Conservation (phyloP, 2,797 vertebrate species). For the Bryconaethiops microstoma region DNA sequence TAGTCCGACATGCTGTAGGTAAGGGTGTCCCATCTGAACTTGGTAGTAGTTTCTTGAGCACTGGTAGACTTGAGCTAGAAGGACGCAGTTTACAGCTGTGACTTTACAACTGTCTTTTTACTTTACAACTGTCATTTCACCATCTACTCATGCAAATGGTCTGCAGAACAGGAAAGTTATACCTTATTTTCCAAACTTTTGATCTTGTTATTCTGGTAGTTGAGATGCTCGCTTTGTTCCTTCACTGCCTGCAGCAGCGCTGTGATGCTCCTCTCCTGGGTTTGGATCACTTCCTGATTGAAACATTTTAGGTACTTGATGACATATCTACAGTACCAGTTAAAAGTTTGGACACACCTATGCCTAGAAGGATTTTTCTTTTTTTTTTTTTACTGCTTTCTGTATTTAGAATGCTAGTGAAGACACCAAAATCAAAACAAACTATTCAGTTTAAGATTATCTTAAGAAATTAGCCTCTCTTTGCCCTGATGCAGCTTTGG, state of each 20-base stretch:
- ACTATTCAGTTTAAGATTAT: too few relatives aligned
- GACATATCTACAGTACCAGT: neutral
- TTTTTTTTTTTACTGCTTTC: too few relatives aligned
- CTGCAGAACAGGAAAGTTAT: neutral
- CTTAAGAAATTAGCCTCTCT: too few relatives aligned
- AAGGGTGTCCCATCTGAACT: slow-evolving; percentile 60
- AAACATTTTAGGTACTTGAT: neutral
- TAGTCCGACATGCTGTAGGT: slow-evolving; percentile 67
- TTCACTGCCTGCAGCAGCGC: slow-evolving; percentile 83
- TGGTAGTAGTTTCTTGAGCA: slow-evolving; percentile 75
- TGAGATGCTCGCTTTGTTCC: slow-evolving; percentile 84
- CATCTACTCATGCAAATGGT: neutral
- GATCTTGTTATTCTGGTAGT: slow-evolving; percentile 86
- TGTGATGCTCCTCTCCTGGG: slow-evolving; percentile 85
- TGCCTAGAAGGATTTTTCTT: too few relatives aligned
- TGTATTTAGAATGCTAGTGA: neutral
- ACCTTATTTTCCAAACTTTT: slow-evolving; percentile 89
- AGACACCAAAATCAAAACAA: neutral
- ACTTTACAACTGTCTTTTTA: too few relatives aligned
- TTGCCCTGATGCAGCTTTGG: too few relatives aligned
- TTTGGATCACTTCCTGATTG: slow-evolving; percentile 82
- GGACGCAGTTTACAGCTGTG: neutral
- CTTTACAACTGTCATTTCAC: too few relatives aligned
- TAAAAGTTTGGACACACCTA: neutral
- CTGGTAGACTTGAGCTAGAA: slow-evolving; percentile 77